phyloP scores from a whole-genome alignment of 2,113 vertebrate species.

The Sylvia atricapilla region DNA sequence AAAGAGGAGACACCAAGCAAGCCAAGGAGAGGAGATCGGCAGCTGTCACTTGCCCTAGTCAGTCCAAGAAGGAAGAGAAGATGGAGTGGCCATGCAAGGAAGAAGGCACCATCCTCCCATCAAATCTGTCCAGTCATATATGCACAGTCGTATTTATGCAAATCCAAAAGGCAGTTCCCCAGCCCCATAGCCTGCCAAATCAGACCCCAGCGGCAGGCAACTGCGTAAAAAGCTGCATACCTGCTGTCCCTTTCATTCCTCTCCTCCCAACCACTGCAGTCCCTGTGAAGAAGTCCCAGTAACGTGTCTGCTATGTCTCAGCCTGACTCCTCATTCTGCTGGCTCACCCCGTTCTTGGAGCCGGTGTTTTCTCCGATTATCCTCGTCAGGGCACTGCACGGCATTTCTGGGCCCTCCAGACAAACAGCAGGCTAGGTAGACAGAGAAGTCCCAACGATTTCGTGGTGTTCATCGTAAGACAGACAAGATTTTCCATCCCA shows the following conservation, averaged over 20 bases:
- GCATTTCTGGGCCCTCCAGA: slow-evolving; percentile 60
- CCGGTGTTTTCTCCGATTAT: slow-evolving; percentile 51
- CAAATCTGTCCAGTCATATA: not conserved
- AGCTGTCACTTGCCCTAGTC: not conserved
- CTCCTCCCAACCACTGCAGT: slow-evolving; percentile 57
- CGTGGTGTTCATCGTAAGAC: slow-evolving; percentile 16
- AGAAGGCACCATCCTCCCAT: slow-evolving; percentile 12
- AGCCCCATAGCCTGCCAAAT: slow-evolving; percentile 1
- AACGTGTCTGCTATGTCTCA: slow-evolving; percentile 43
- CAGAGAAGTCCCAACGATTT: slow-evolving; percentile 47
- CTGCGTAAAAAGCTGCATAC: slow-evolving; percentile 45
- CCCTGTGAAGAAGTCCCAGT: slow-evolving; percentile 56
- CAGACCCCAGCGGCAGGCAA: slow-evolving; percentile 34
- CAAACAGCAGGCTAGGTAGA: slow-evolving; percentile 41
- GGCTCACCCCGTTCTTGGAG: slow-evolving; percentile 59
- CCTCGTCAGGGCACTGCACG: slow-evolving; percentile 47
- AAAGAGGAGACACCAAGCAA: slow-evolving; percentile 25
- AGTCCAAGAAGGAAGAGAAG: slow-evolving; percentile 17
- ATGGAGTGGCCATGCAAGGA: slow-evolving; percentile 28
- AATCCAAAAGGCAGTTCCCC: slow-evolving; percentile 28
- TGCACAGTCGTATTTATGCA: not conserved
- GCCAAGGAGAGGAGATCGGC: not conserved
- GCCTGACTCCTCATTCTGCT: slow-evolving; percentile 54
- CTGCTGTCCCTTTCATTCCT: slow-evolving; percentile 56
- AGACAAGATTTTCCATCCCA: slow-evolving; percentile 38